Percentiles rank a stretch among this genome's conserved stretches.
Evolutionary conservation across 2,888 invertebrate genomes (phyloP).

Genomic region (Leucozona laternaria): DNA sequence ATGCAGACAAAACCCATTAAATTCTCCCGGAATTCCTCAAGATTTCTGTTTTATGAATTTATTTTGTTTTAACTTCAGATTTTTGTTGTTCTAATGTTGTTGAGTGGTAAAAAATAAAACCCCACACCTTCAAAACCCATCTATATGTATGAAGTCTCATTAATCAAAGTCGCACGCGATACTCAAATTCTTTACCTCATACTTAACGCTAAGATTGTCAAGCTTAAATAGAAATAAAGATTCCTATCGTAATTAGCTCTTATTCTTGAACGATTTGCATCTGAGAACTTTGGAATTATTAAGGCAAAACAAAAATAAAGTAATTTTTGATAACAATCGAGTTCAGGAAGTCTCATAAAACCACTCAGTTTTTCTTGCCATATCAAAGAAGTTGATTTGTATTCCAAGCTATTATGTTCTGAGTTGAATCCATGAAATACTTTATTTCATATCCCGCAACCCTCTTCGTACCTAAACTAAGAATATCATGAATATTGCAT

Average conservation of each 20-base stretch:
- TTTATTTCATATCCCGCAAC: not conserved
- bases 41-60: too few relatives aligned
- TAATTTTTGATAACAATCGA: slow-evolving; percentile 12
- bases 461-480: too few relatives aligned
- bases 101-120: not conserved
- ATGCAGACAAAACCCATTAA: too few relatives aligned
- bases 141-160: not conserved
- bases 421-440: slow-evolving; percentile 2
- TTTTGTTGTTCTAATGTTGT: not conserved
- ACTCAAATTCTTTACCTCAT: not conserved
- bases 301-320: slow-evolving; percentile 1
- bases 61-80: not conserved
- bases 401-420: not conserved
- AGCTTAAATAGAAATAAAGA: not conserved
- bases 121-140: not conserved
- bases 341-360: slow-evolving; percentile 26
- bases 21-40: too few relatives aligned
- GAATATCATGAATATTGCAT: slow-evolving; percentile 55
- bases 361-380: not conserved
- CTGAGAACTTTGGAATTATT: slow-evolving; percentile 9
- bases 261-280: slow-evolving; percentile 12
- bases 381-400: not conserved
- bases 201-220: not conserved
- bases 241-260: slow-evolving; percentile 13
- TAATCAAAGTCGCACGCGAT: slow-evolving; percentile 35